Evolutionary conservation across 2,888 invertebrate species (phyloP).

Genomic region (Eupithecia dodoneata): DNA sequence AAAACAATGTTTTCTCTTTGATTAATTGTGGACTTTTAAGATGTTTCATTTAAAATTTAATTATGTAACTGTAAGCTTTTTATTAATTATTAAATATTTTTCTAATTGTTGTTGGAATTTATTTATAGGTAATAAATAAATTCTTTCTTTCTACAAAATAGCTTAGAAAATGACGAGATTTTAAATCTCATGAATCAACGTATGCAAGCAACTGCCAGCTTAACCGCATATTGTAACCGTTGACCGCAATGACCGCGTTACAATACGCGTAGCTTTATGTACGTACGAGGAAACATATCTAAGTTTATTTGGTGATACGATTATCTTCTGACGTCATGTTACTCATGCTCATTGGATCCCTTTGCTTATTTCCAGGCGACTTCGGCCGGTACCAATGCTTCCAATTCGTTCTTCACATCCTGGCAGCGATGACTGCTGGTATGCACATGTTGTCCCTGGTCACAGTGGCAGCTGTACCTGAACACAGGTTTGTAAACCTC

Average conservation of each 20-base stretch:
- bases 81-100: no score
- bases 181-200: neutral
- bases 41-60: no score
- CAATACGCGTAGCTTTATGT: neutral
- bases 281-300: neutral
- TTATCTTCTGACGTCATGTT: neutral
- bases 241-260: neutral
- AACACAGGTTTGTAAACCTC: constrained; percentile 79
- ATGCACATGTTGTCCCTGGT: constrained; percentile 92
- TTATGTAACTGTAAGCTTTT: no score
- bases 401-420: constrained; percentile 90
- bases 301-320: neutral
- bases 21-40: no score
- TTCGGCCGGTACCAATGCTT: constrained; percentile 92
- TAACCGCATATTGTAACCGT: no score
- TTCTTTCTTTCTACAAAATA: no score
- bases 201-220: neutral
- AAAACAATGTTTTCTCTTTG: no score
- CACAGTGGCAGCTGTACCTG: constrained; percentile 92
- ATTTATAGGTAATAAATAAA: no score
- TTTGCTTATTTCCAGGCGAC: constrained; percentile 83
- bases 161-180: no score
- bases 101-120: no score
- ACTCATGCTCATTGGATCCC: neutral
- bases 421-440: constrained; percentile 91